Evolutionary conservation across 2,113 vertebrate genomes (phyloP).

Genomic region (Aphelocoma coerulescens): DNA sequence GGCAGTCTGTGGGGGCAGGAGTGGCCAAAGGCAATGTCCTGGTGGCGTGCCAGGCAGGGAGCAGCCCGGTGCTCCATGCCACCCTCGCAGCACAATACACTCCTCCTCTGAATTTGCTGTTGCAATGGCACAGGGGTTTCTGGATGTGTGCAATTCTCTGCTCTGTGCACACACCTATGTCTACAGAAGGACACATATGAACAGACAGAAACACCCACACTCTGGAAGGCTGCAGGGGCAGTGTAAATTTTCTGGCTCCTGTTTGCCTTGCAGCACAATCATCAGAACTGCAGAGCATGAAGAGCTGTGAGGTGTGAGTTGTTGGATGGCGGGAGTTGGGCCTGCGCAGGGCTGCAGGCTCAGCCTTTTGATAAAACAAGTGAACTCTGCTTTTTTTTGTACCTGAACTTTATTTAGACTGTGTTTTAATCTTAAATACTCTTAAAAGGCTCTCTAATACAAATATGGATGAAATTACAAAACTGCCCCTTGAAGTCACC

Average conservation of each 20-base stretch:
- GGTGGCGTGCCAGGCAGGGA: neutral
- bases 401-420: slow-evolving; percentile 27
- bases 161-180: fast-evolving
- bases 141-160: neutral
- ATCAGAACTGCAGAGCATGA: neutral
- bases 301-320: neutral
- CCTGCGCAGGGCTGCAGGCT: neutral
- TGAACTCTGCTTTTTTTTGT: neutral
- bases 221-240: neutral
- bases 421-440: slow-evolving; percentile 14
- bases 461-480: slow-evolving; percentile 61
- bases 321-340: fast-evolving
- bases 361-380: neutral
- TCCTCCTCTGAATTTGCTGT: neutral
- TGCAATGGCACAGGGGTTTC: neutral
- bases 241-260: neutral
- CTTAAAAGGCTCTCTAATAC: slow-evolving; percentile 51
- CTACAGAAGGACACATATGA: fast-evolving
- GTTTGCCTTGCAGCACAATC: neutral
- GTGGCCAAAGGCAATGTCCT: neutral
- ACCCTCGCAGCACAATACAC: neutral
- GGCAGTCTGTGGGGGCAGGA: neutral
- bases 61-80: neutral
- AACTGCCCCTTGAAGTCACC: slow-evolving; percentile 22
- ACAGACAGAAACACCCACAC: neutral